These are phyloP conservation scores for Ibycter americanus DNA, from an alignment of 2,797 vertebrate species.

Conservation along the genomic window DNA sequence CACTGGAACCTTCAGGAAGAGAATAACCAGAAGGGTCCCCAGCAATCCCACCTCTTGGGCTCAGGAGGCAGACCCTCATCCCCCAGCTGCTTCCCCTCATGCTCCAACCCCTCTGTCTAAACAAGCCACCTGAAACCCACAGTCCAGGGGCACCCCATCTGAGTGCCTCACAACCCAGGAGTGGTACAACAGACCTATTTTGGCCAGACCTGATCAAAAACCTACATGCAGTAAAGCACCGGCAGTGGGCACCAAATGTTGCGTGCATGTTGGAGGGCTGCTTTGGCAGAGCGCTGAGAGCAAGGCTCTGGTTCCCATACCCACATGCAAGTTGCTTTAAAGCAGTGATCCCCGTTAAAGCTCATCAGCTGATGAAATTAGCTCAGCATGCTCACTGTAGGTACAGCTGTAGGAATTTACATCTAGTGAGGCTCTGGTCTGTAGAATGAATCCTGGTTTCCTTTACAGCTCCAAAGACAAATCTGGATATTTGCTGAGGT, in stretches of 20 bases:
- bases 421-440: neutral
- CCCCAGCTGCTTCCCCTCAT: neutral
- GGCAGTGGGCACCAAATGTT: accelerated
- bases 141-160: accelerated
- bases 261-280: accelerated
- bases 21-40: neutral
- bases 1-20: neutral
- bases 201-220: neutral
- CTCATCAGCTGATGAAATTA: neutral
- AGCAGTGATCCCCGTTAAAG: neutral
- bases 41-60: neutral
- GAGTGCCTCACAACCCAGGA: neutral
- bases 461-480: neutral
- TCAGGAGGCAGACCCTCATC: neutral
- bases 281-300: neutral
- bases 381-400: accelerated
- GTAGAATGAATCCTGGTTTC: neutral
- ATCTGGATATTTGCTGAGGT: neutral
- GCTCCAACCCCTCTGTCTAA: neutral
- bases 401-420: neutral
- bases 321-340: neutral
- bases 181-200: neutral
- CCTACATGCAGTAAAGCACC: accelerated
- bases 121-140: neutral
- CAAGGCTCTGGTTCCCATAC: neutral